phyloP scores from a whole-genome alignment of 2,888 invertebrate species.

The Diarsia brunnea region DNA sequence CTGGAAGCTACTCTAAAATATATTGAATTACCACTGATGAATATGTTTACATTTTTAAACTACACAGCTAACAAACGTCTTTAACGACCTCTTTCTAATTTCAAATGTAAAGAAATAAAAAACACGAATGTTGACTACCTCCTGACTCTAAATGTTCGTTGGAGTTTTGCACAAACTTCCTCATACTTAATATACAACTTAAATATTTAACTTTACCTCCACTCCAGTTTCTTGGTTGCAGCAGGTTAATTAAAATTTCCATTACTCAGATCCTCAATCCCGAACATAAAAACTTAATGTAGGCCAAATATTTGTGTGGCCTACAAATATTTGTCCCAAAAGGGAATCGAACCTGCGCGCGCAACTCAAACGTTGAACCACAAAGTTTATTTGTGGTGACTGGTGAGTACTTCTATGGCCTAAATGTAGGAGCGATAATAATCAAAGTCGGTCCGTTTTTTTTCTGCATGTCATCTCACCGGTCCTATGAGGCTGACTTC shows the following conservation, averaged over 20 bases:
- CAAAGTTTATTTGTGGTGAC: conserved; percentile 1
- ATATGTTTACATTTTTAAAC: no score
- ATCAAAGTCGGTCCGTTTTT: not conserved
- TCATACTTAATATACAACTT: no score
- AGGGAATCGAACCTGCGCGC: conserved; percentile 24
- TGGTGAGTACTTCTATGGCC: not conserved
- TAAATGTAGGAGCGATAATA: not conserved
- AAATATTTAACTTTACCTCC: no score
- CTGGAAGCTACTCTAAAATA: no score
- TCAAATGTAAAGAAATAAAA: not conserved
- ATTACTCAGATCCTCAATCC: not conserved
- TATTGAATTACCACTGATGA: no score
- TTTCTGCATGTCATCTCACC: not conserved
- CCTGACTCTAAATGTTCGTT: not conserved
- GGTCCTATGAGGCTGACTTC: no score
- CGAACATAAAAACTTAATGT: conserved; percentile 1
- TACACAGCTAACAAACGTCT: not conserved
- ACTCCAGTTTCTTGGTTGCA: not conserved
- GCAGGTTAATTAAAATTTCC: not conserved
- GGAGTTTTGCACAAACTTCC: not conserved
- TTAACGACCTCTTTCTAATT: not conserved
- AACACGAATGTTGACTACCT: not conserved
- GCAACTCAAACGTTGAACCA: not conserved
- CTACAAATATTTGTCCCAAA: conserved; percentile 21
- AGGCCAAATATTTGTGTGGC: not conserved